These are phyloP conservation scores for Platycheirus rosarum DNA, from an alignment of 2,888 invertebrate genomes.

Conservation along the genomic window DNA sequence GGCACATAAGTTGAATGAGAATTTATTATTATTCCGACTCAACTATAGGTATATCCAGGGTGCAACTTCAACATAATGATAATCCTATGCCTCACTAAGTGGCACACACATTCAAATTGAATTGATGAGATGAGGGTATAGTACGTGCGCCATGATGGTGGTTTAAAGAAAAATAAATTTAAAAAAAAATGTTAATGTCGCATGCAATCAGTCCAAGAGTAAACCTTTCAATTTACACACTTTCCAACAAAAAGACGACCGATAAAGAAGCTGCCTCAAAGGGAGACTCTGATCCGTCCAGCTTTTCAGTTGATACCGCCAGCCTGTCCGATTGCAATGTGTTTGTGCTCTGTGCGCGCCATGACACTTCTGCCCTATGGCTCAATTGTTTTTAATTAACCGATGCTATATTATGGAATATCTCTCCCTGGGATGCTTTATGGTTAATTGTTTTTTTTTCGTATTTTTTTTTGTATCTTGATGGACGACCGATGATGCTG, in stretches of 20 bases:
- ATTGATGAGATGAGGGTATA: constrained; percentile 68
- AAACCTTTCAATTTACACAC: constrained; percentile 70
- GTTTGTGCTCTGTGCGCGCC: constrained; percentile 72
- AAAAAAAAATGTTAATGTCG: constrained; percentile 34
- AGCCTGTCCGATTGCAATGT: constrained; percentile 25
- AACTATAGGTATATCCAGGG: constrained; percentile 48
- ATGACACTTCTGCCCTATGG: constrained; percentile 77
- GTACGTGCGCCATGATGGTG: constrained; percentile 58
- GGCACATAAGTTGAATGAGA: constrained; percentile 50
- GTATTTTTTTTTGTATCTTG: constrained; percentile 9
- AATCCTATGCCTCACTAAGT: constrained; percentile 46
- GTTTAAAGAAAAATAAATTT: constrained; percentile 5
- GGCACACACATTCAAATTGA: constrained; percentile 59
- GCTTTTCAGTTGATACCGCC: constrained; percentile 7
- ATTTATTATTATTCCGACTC: constrained; percentile 43
- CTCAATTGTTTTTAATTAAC: constrained; percentile 82
- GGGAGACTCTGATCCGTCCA: constrained; percentile 14
- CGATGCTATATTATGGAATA: constrained; percentile 59
- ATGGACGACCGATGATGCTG: neutral
- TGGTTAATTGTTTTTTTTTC: constrained; percentile 66
- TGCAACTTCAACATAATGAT: constrained; percentile 16
- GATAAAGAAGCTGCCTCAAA: neutral
- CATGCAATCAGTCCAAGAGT: constrained; percentile 42
- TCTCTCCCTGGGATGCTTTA: constrained; percentile 31
- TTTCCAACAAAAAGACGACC: constrained; percentile 12